Conservation (phyloP, 1,140 invertebrate species). For the Drosophila kohkoa region DNA sequence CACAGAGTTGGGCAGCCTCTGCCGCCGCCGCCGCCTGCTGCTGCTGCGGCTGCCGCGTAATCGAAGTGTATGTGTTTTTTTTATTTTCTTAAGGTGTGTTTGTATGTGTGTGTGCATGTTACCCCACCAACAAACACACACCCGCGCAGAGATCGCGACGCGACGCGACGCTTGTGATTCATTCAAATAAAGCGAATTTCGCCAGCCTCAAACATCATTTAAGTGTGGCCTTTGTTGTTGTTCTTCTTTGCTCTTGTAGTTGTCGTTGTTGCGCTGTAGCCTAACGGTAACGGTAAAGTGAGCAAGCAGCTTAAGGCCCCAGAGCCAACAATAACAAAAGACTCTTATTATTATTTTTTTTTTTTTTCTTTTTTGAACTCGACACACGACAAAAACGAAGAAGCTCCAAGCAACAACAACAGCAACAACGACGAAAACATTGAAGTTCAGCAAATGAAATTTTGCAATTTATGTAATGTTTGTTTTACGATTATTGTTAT, state of each 20-base stretch:
- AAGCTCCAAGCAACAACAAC: constrained; percentile 39
- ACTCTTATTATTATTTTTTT: constrained; percentile 51
- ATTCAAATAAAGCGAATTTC: constrained; percentile 51
- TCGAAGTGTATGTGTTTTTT: constrained; percentile 13
- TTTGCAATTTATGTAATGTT: constrained; percentile 79
- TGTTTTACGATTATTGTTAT: constrained; percentile 48
- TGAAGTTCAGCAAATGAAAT: constrained; percentile 63
- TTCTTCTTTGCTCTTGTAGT: constrained; percentile 18
- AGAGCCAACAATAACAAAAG: constrained; percentile 38
- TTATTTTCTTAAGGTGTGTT: constrained; percentile 36
- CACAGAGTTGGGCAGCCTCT: constrained; percentile 15
- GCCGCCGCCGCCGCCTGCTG: constrained; percentile 7
- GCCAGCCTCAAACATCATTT: constrained; percentile 42
- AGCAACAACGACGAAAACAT: constrained; percentile 30
- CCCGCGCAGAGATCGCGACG: constrained; percentile 29
- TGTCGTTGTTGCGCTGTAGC: constrained; percentile 65
- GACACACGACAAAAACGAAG: constrained; percentile 44
- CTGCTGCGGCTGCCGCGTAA: constrained; percentile 27
- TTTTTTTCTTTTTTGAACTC: constrained; percentile 9
- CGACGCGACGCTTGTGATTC: constrained; percentile 37
- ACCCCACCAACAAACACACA: background rate
- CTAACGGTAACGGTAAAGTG: constrained; percentile 73
- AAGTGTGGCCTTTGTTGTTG: constrained; percentile 18
- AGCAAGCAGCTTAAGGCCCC: constrained; percentile 47
- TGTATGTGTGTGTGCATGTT: constrained; percentile 7